phyloP scores from a whole-genome alignment of 2,888 invertebrate genomes.

The Drosophila tripunctata region DNA sequence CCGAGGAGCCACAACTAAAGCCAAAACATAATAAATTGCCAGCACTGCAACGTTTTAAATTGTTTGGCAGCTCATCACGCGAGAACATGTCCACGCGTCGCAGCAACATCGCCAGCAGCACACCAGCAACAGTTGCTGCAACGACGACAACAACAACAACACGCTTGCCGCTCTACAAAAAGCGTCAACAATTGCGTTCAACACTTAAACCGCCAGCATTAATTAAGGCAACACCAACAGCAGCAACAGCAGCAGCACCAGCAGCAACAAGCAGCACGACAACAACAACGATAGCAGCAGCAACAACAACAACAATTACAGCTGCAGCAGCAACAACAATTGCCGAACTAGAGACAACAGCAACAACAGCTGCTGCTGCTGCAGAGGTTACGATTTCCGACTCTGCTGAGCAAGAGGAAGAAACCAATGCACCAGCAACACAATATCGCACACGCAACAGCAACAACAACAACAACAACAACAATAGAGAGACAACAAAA shows the following conservation, averaged over 20 bases:
- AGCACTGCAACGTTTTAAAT: constrained; percentile 72
- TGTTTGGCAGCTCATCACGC: constrained; percentile 78
- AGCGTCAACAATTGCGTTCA: constrained; percentile 75
- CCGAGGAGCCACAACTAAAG: constrained; percentile 24
- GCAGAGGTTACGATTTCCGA: constrained; percentile 7
- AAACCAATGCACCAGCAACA: constrained; percentile 23
- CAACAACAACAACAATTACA: constrained; percentile 11
- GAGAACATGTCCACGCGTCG: constrained; percentile 58
- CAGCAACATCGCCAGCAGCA: constrained; percentile 17
- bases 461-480: constrained; percentile 40
- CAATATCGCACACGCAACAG: constrained; percentile 44
- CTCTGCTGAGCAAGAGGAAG: constrained; percentile 25
- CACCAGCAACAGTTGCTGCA: constrained; percentile 19
- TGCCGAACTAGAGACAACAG: constrained; percentile 32
- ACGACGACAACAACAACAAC: constrained; percentile 68
- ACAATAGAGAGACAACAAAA: constrained; percentile 36
- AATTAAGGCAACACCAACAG: constrained; percentile 52
- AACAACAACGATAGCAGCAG: constrained; percentile 9
- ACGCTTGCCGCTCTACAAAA: constrained; percentile 80
- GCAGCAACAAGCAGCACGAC: constrained; percentile 16
- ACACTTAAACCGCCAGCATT: constrained; percentile 71
- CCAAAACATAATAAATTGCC: constrained; percentile 66
- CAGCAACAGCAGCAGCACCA: constrained; percentile 14
- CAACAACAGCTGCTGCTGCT: background rate
- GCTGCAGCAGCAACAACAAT: constrained; percentile 11